Evolutionary conservation across 2,113 vertebrate species (phyloP).

Genomic region (Oriolus oriolus): DNA sequence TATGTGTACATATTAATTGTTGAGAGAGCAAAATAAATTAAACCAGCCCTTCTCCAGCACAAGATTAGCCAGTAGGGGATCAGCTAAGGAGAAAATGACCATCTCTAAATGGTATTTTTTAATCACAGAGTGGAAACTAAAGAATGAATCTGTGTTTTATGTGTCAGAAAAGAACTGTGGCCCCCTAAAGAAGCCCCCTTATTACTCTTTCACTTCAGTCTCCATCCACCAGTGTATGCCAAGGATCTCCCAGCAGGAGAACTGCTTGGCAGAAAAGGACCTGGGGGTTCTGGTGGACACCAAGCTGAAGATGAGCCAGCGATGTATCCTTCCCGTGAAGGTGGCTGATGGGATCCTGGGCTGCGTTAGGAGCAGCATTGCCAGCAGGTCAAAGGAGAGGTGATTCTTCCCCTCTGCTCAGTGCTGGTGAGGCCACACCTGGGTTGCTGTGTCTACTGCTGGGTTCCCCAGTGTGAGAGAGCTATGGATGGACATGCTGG

Average conservation of each 20-base stretch:
- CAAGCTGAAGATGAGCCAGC: not conserved
- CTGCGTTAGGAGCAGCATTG: not conserved
- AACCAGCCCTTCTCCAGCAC: not conserved
- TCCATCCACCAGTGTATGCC: not conserved
- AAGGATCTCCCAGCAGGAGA: not conserved
- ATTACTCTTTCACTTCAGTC: not conserved
- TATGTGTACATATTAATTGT: not conserved
- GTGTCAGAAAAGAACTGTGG: not conserved
- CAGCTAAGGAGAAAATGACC: constrained; percentile 3
- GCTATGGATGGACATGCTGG: not conserved
- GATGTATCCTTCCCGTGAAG: not conserved
- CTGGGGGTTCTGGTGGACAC: not conserved
- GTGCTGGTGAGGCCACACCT: not conserved
- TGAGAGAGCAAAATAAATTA: not conserved
- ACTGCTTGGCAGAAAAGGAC: not conserved
- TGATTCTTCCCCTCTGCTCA: not conserved
- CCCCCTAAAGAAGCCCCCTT: not conserved
- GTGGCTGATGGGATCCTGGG: not conserved
- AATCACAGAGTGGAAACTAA: not conserved
- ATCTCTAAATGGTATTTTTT: not conserved
- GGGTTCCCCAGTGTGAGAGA: not conserved
- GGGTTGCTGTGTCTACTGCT: not conserved
- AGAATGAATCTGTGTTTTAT: not conserved
- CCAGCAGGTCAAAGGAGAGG: not conserved
- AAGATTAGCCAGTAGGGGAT: not conserved